Conservation (phyloP, 2,888 invertebrate genomes). For the Trachelus iudaicus region DNA sequence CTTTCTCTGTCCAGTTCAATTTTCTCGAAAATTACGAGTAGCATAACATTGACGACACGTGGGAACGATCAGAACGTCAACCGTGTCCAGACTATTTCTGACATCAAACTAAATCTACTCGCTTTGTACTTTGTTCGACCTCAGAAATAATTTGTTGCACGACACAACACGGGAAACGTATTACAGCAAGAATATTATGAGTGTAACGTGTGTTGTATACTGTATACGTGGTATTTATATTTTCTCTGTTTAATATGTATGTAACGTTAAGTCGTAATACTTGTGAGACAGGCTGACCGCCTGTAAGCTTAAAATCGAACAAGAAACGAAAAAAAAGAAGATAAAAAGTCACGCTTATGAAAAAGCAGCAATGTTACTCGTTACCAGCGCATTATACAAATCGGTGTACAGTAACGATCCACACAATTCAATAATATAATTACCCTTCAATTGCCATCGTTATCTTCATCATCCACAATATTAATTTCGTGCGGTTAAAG, state of each 20-base stretch:
- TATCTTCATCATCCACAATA: background rate
- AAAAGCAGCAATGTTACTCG: slow-evolving; percentile 1
- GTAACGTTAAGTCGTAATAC: slow-evolving; percentile 33
- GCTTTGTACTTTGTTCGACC: slow-evolving; percentile 59
- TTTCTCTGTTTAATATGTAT: slow-evolving; percentile 10
- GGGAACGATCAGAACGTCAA: slow-evolving; percentile 8
- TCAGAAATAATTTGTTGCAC: slow-evolving; percentile 54
- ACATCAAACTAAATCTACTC: slow-evolving; percentile 59
- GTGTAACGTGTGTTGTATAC: background rate
- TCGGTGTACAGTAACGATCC: background rate
- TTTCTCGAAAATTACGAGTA: slow-evolving; percentile 27
- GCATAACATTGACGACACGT: slow-evolving; percentile 10
- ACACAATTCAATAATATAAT: background rate
- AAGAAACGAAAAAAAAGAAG: background rate
- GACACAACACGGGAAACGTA: slow-evolving; percentile 19
- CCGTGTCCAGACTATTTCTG: slow-evolving; percentile 51
- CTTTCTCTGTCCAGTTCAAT: background rate
- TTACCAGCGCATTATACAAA: background rate
- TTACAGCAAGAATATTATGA: slow-evolving; percentile 5
- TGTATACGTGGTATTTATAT: background rate
- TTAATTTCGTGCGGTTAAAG: background rate
- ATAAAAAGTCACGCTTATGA: background rate
- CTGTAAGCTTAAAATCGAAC: slow-evolving; percentile 32
- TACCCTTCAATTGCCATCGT: background rate
- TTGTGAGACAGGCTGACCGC: slow-evolving; percentile 33